Conservation (phyloP, 2,888 invertebrate genomes). For the Trachelus tabidus region DNA sequence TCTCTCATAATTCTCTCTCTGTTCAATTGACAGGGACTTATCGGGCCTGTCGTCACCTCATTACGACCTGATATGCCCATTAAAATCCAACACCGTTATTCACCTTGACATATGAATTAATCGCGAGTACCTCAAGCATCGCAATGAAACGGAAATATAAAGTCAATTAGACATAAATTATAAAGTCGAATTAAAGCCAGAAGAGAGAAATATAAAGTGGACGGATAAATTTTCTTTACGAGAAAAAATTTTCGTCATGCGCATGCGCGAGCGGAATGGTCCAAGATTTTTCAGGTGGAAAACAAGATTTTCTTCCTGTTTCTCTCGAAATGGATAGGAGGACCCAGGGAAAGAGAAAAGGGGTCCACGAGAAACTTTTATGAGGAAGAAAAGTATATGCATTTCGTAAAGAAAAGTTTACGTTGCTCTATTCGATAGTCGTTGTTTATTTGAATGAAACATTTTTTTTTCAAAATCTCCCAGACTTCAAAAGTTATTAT, state of each 20-base stretch:
- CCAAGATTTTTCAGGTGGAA: not conserved
- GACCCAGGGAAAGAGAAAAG: not conserved
- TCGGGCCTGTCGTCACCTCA: slow-evolving; percentile 34
- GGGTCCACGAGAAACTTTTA: not conserved
- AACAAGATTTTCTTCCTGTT: not conserved
- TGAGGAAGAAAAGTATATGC: not conserved
- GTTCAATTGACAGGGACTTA: slow-evolving; percentile 31
- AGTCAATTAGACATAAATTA: too few relatives aligned
- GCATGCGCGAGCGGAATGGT: not conserved
- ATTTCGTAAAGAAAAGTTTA: not conserved
- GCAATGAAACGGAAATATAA: too few relatives aligned
- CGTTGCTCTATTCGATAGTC: not conserved
- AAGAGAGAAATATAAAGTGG: slow-evolving; percentile 21
- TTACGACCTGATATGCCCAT: slow-evolving; percentile 15
- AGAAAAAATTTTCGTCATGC: not conserved
- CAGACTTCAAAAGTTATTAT: not conserved
- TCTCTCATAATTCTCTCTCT: slow-evolving; percentile 9
- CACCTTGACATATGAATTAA: not conserved
- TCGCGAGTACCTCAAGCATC: not conserved
- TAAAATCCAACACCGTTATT: not conserved
- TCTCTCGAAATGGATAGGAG: not conserved
- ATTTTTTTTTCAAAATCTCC: too few relatives aligned
- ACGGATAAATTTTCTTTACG: slow-evolving; percentile 21
- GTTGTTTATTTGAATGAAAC: not conserved
- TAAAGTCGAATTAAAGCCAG: not conserved